Evolutionary conservation across 2,888 invertebrate genomes (phyloP), one percentile per base, ranked within the genome.

Genomic region (Anorthoa munda): DNA sequence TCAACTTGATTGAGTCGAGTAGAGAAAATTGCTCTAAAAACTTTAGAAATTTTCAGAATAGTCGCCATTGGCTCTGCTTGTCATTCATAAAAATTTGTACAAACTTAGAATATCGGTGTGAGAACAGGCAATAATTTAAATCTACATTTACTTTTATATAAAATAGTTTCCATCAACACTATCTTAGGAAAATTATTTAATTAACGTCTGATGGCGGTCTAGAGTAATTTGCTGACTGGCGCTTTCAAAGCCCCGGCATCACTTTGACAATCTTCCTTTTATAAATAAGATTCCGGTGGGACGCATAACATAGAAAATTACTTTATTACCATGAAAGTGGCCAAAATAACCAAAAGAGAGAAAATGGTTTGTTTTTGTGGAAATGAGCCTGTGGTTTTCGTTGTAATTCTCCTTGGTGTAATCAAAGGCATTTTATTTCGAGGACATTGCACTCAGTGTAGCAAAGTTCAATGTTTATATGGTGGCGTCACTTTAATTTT

Each of bases 221-320:
- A 81, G 77, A 85, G 73, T 82, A 87, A 89, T 87, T 89, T 84
- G 77, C 81, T 82, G 70, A 77, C 84, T 72, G 65, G 64, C 78
- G 75, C 77, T 46, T 86, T 89, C 87, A 90, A 89, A 90, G 89
- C 80, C 75, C 75, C 65, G 58, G 70, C 77, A 77, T 82, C 79
- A 83, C 87, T 89, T 89, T 88, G 88, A 87, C 87, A 90, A 90
- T 90, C 90, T 90, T 67, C 82, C 77, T 88, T 86, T 85, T 82
- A 84, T 86, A 80, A 85, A 86, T 85, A 84, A 81, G 72, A 68
- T 73, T 79, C 76, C 71, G 69, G 63, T 61, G 70, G 74, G 69
- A 85, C 74, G 73, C 66, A 85, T 75, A 86, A 86, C 83, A 77
- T 76, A 81, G 81, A 82, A 86, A 87, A 88, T 89, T 85, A 83